Base-by-base conservation (phyloP, 1,140 invertebrate genomes). In the Drosophila neocordata region DNA sequence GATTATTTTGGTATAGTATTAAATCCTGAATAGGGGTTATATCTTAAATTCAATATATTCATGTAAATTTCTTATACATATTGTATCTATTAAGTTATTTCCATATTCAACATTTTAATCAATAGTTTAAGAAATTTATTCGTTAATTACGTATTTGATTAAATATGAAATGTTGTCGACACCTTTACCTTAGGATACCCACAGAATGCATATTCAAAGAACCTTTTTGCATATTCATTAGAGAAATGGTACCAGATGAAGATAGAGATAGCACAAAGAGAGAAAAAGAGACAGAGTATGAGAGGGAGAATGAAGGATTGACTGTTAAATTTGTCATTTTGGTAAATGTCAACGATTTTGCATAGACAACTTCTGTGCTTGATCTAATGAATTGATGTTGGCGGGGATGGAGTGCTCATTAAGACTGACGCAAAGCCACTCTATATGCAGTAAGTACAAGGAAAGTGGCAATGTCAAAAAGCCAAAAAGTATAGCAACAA, bases 341-440 rank as follows among this genome's bases (percentile, higher is more conserved):
- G 38, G 6, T 13, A 56, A 31, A 13, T 56, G 53, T 22, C 15
- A 35, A 6, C 31, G 13, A 35, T 35, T 35, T 57, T 15, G 20
- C 4, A 34, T 31, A 20, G 24, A 18, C 55, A 56, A 56, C 15
- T 56, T 13, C 31, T 31, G 4, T 38, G 2, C 24, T 13, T 38
- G 37, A 41, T 15, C 13, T 15, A 41, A 34, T 56, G 55, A 57
- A 56, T 56, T 56, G 15, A 56, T 55, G 24, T 55, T 34, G 52
- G n/a, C 27, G 52, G n/a, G n/a, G n/a, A 27, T 27, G n/a, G 13
- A 18, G 24, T 56, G 27, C 53, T 56, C 13, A 56, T 56, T 56
- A 56, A 27, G 18, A 56, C 7, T 56, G 51, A 53, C 11, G 37
- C 37, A 38, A 38, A 31, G 12, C 13, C 4, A 41, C 38, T 41